Base-by-base conservation (phyloP, 2,113 vertebrate genomes). In the Xenotilapia caudafasciata region DNA sequence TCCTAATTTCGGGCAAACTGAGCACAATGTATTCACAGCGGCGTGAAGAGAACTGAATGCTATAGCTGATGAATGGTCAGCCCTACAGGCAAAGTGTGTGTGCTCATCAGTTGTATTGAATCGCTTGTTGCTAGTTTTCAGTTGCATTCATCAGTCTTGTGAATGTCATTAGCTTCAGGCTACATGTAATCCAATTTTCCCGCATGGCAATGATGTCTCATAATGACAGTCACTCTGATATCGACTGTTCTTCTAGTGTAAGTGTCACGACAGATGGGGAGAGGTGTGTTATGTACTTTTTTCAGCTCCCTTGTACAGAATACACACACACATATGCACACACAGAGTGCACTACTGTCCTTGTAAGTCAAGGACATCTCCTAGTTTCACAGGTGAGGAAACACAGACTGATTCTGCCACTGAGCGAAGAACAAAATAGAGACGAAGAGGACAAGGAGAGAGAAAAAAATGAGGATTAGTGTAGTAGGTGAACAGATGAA, bases 331-430 rank as follows among this genome's bases (percentile, higher is more conserved):
- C 33, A 68, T 8, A 65, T 65, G 68, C 82, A 75, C 21, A 62
- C 42, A 85, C 38, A 40, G 2, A 28, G 26, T 54, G 55, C 17
- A 38, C 58, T 70, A 47, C 28, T 82, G 89, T 84, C 90, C 91
- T 92, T 92, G 54, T 23, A 42, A 83, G 81, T 91, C 90, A 93
- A 94, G 90, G 93, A 85, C 89, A 85, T 81, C 68, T 23, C 33
- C 84, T 90, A 90, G 86, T 91, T 93, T 93, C 89, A 92, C 92
- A 93, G 88, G 92, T 92, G 91, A 92, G 83, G 83, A 87, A 91
- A 80, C 86, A 88, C 53, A 86, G 86, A 77, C 84, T 80, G 80
- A 90, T 91, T 89, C 56, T 90, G 89, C 11, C 35, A 65, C 13
- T 28, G 62, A 47, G 28, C 26, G 12, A 87, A 55, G 49, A 51